Evolutionary conservation across 92 coral and sea anemone species (phyloP), one percentile per base, ranked within the genome.

Genomic region (Isaurus tuberculatus): DNA sequence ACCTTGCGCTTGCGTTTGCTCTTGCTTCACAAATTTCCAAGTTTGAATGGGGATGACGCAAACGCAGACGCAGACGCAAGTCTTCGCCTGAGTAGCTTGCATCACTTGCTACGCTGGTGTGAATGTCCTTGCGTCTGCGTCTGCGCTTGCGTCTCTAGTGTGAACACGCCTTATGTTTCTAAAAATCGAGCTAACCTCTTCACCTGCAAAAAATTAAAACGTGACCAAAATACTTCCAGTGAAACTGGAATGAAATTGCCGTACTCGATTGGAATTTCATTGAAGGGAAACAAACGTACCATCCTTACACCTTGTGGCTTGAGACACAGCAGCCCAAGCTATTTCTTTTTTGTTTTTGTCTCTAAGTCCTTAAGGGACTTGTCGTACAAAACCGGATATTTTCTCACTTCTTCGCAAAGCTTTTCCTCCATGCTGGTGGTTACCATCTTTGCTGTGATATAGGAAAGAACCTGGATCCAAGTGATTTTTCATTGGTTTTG

Each of bases 171-270:
- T 19, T 25, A 81, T 43, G 26, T 81, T 81, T 34, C 42, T 37
- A 60, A 80, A 80, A 34, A 80, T 42, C 37, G 61, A 42, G 40
- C 61, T 61, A 40, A 75, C 70, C 40, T 71, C 34, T 61, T 58
- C 57, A 40, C 70, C 72, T 53, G 34, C 49, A 65, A 57, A 34
- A 75, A 49, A 34, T 17, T 80, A 60, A 60, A 4, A 60, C 28
- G 67, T 60, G 67, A 27, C 67, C 67, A 20, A 60, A 60, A 60
- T 60, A 60, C 67, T 60, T 60, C 67, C 67, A 28, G 9, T 60
- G 67, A 60, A 60, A 60, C 67, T 60, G 29, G 67, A 60, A 5
- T 60, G 31, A 5, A 60, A 60, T 27, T 60, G 31, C 67, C 67
- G 67, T 60, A 60, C 67, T 60, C 67, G 67, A 60, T 20, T 60